phyloP scores from a whole-genome alignment of 1,140 invertebrate genomes.

The Bicyclus anynana region DNA sequence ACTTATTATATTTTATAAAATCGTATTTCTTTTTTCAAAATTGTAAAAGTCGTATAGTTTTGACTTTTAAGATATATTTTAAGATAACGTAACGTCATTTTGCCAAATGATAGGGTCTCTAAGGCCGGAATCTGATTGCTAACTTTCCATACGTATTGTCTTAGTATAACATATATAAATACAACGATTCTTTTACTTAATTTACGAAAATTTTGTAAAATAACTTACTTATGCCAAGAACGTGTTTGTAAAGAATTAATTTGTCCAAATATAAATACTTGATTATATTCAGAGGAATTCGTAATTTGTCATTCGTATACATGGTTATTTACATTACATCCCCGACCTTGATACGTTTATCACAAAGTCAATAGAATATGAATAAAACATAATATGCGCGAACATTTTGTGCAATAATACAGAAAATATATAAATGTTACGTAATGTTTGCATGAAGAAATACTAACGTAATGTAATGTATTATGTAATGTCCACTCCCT shows the following conservation, averaged over 20 bases:
- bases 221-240: too few species aligned
- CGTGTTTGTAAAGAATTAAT: background rate
- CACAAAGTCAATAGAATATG: slow-evolving; percentile 6
- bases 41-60: too few species aligned
- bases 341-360: background rate
- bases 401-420: slow-evolving; percentile 8
- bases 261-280: background rate
- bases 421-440: slow-evolving; percentile 7
- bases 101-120: too few species aligned
- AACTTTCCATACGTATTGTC: too few species aligned
- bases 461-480: slow-evolving; percentile 10
- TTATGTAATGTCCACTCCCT: background rate
- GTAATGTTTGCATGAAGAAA: slow-evolving; percentile 19
- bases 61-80: too few species aligned
- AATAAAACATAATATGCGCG: background rate
- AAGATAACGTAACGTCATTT: too few species aligned
- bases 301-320: background rate
- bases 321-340: background rate
- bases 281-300: background rate
- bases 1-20: too few species aligned
- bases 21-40: too few species aligned
- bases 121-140: too few species aligned
- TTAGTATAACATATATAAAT: too few species aligned
- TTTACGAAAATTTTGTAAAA: too few species aligned
- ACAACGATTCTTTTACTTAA: too few species aligned